phyloP scores from a whole-genome alignment of 1,140 invertebrate genomes.

The Sogatella furcifera region DNA sequence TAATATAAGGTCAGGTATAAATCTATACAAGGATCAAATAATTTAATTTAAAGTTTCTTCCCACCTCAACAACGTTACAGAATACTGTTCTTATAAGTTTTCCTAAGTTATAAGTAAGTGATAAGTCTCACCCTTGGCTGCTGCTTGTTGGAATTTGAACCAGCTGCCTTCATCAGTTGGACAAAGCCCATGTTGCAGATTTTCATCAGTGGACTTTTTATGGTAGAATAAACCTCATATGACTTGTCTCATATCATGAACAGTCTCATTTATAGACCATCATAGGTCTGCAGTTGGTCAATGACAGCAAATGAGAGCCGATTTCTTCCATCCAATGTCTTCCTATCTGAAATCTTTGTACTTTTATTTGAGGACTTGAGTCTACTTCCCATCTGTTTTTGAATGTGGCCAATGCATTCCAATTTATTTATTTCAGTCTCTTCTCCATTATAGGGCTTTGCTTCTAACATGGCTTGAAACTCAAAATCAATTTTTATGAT shows the following conservation, averaged over 20 bases:
- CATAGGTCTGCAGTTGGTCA: conserved; percentile 13
- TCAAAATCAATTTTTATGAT: too few relatives aligned
- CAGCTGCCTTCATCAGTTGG: not conserved
- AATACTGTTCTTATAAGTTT: conserved; percentile 1
- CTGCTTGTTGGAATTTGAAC: not conserved
- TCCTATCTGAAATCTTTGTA: not conserved
- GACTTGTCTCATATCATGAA: conserved; percentile 13
- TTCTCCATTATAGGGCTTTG: conserved; percentile 12
- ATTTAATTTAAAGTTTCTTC: too few relatives aligned
- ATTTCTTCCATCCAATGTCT: not conserved
- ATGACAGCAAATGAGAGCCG: not conserved
- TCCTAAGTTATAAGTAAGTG: too few relatives aligned
- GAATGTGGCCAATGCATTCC: conserved; percentile 15
- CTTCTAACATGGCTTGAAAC: conserved; percentile 1
- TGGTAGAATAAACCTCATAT: conserved; percentile 11
- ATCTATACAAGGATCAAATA: too few relatives aligned
- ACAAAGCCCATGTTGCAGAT: not conserved
- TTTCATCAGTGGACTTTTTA: not conserved
- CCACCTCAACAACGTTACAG: too few relatives aligned
- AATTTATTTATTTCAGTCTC: conserved; percentile 15
- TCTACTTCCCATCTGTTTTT: conserved; percentile 11
- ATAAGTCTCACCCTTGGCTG: not conserved
- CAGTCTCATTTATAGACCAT: conserved; percentile 2
- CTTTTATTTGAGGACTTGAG: not conserved
- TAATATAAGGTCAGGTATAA: too few relatives aligned